Conservation (phyloP, 2,113 vertebrate species). For the Pao palembangensis region DNA sequence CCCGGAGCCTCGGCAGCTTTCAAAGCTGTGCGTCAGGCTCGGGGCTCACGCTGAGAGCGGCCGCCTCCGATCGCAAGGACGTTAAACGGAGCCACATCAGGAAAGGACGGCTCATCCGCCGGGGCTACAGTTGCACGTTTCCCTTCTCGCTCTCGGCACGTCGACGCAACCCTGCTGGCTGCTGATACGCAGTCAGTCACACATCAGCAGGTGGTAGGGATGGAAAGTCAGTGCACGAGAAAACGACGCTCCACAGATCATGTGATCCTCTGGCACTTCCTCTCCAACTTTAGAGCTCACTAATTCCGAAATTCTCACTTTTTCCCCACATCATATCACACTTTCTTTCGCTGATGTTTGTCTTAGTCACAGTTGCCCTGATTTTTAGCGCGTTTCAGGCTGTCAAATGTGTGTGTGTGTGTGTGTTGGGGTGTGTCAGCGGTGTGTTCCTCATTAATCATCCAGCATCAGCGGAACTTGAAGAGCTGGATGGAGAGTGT, state of each 20-base stretch:
- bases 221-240: conserved; percentile 10
- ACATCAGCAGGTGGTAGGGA: conserved; percentile 7
- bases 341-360: conserved; percentile 9
- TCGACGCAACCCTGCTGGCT: background rate
- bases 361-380: too few relatives aligned
- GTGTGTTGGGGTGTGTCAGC: too few relatives aligned
- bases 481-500: conserved; percentile 16
- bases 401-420: too few relatives aligned
- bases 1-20: too few relatives aligned
- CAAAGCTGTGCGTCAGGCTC: too few relatives aligned
- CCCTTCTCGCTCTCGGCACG: background rate
- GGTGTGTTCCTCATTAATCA: too few relatives aligned
- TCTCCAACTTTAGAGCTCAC: conserved; percentile 24
- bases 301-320: conserved; percentile 25
- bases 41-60: too few relatives aligned
- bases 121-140: background rate
- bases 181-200: conserved; percentile 7
- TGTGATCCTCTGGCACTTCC: conserved; percentile 7
- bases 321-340: conserved; percentile 3
- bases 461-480: conserved; percentile 23
- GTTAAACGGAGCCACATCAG: too few relatives aligned
- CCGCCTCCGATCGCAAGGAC: too few relatives aligned
- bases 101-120: background rate
- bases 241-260: conserved; percentile 37
- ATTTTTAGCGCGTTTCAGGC: too few relatives aligned